Percentiles rank a stretch among this genome's conserved stretches.
These are phyloP conservation scores for Protobothrops mucrosquamatus DNA, from an alignment of 2,113 vertebrate genomes.

Conservation along the genomic window DNA sequence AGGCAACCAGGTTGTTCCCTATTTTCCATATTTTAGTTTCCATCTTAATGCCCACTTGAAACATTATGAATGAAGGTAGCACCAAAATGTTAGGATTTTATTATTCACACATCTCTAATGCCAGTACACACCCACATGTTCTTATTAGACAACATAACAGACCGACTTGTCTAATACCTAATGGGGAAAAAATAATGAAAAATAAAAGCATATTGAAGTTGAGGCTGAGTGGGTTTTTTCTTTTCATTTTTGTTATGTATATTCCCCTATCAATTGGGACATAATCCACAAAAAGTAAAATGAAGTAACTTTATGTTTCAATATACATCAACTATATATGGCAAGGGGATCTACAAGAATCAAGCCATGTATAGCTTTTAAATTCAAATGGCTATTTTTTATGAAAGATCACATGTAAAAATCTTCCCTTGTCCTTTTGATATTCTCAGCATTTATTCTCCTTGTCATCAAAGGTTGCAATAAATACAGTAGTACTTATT, in stretches of 20 bases:
- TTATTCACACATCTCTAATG: slow-evolving; percentile 59
- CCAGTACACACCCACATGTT: slow-evolving; percentile 56
- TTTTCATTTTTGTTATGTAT: slow-evolving; percentile 40
- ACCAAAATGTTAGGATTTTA: slow-evolving; percentile 55
- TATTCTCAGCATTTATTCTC: slow-evolving; percentile 57
- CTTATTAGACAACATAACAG: slow-evolving; percentile 62
- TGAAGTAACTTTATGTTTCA: slow-evolving; percentile 19
- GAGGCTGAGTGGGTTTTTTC: not conserved
- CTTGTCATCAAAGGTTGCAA: slow-evolving; percentile 44
- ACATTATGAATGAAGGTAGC: slow-evolving; percentile 62
- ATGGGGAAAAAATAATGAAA: slow-evolving; percentile 61
- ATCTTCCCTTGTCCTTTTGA: slow-evolving; percentile 50
- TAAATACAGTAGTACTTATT: slow-evolving; percentile 32
- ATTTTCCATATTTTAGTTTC: slow-evolving; percentile 8
- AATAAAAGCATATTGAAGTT: slow-evolving; percentile 42
- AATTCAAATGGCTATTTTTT: slow-evolving; percentile 50
- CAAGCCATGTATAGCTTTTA: slow-evolving; percentile 17
- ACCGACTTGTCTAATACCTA: slow-evolving; percentile 57
- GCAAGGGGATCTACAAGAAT: slow-evolving; percentile 26
- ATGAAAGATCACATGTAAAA: slow-evolving; percentile 51
- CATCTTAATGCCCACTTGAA: slow-evolving; percentile 29
- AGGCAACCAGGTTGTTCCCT: slow-evolving; percentile 1
- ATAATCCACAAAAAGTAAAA: slow-evolving; percentile 49
- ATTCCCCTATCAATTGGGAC: slow-evolving; percentile 45
- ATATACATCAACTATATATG: slow-evolving; percentile 3